phyloP scores from a whole-genome alignment of 2,888 invertebrate species.

The Cryptocephalus moraei region DNA sequence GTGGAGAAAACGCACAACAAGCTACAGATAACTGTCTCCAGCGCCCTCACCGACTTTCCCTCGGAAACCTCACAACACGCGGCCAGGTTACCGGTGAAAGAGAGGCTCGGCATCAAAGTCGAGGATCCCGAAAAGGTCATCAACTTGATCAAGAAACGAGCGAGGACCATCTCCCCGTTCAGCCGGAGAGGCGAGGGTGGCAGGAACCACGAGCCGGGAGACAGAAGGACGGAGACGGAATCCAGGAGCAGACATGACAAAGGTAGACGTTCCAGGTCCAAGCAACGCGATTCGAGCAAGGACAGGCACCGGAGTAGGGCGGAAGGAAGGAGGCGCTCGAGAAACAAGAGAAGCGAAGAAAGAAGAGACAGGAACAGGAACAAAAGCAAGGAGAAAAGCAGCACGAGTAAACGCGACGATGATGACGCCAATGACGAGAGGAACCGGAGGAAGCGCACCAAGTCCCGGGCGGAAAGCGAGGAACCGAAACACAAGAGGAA shows the following conservation, averaged over 20 bases:
- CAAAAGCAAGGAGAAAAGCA: conserved; percentile 11
- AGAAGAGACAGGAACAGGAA: conserved; percentile 26
- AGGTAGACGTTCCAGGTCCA: conserved; percentile 24
- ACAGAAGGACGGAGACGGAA: conserved; percentile 27
- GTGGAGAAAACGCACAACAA: conserved; percentile 8
- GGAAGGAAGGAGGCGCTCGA: neutral
- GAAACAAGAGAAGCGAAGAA: conserved; percentile 18
- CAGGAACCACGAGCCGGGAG: conserved; percentile 28
- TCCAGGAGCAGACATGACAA: conserved; percentile 17
- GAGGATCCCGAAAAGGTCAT: conserved; percentile 51
- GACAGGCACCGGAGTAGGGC: neutral
- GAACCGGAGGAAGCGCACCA: conserved; percentile 22
- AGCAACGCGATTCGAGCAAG: conserved; percentile 14
- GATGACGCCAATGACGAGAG: conserved; percentile 14
- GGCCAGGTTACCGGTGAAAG: conserved; percentile 63
- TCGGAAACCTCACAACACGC: conserved; percentile 37
- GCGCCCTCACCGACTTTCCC: neutral
- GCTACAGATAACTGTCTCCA: neutral
- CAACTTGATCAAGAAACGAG: conserved; percentile 37
- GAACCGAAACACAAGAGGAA: conserved; percentile 29
- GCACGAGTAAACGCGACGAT: conserved; percentile 8
- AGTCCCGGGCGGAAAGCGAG: conserved; percentile 24
- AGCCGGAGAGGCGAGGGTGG: conserved; percentile 34
- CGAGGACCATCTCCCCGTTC: conserved; percentile 41
- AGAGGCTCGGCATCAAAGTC: conserved; percentile 67